These are phyloP conservation scores for Hylyphantes graminicola DNA, from an alignment of 1,140 invertebrate genomes.

Conservation along the genomic window DNA sequence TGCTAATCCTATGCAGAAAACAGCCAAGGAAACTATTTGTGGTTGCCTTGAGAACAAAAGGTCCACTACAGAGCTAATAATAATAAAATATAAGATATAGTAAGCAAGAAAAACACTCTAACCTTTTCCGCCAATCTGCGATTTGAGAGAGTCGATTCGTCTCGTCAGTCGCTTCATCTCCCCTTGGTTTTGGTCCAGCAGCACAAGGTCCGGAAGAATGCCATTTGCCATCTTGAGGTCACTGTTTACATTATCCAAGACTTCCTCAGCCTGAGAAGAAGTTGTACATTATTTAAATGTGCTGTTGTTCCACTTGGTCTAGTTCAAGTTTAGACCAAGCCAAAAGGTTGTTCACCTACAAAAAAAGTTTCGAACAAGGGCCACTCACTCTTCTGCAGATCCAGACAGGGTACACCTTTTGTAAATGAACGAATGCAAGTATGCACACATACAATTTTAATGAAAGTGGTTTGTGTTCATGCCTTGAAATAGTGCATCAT, in stretches of 20 bases:
- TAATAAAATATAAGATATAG: neutral
- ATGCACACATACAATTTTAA: too few species aligned
- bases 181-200: conserved; percentile 75
- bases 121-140: conserved; percentile 65
- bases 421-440: too few species aligned
- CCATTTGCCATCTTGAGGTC: conserved; percentile 36
- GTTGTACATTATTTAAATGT: neutral
- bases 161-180: conserved; percentile 71
- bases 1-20: too few species aligned
- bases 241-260: conserved; percentile 24
- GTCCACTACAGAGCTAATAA: neutral
- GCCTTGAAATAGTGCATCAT: too few species aligned
- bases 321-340: too few species aligned
- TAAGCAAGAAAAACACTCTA: neutral
- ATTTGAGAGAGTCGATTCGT: conserved; percentile 68
- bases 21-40: too few species aligned
- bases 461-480: too few species aligned
- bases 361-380: neutral
- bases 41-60: too few species aligned
- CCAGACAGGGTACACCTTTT: neutral
- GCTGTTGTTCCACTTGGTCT: too few species aligned
- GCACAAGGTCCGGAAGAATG: conserved; percentile 42
- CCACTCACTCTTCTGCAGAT: neutral
- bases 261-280: conserved; percentile 54
- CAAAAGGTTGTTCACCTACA: neutral